Evolutionary conservation across 1,140 invertebrate species (phyloP).

Genomic region (Leptinotarsa texana): DNA sequence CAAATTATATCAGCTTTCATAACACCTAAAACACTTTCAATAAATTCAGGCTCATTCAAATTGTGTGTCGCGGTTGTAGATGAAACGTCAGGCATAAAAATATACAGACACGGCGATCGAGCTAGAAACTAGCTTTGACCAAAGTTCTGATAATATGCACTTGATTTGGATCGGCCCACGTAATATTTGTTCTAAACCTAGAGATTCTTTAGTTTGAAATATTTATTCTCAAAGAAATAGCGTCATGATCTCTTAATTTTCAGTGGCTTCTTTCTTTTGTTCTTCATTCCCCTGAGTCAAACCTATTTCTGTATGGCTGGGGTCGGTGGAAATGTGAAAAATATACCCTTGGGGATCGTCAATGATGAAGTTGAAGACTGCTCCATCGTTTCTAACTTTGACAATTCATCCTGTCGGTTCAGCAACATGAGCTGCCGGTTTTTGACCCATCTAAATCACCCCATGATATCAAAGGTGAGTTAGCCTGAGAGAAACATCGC

Average conservation of each 20-base stretch:
- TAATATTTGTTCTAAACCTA: too few relatives aligned
- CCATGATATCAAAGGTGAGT: slow-evolving; percentile 56
- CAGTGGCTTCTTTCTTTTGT: slow-evolving; percentile 77
- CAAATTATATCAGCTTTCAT: too few relatives aligned
- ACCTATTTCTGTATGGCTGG: slow-evolving; percentile 78
- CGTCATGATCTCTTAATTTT: slow-evolving; percentile 37
- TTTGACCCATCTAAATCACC: slow-evolving; percentile 58
- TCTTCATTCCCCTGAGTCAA: slow-evolving; percentile 81
- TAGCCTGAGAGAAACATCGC: too few relatives aligned
- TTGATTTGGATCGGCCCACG: too few relatives aligned
- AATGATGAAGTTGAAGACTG: slow-evolving; percentile 66
- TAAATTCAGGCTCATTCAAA: too few relatives aligned
- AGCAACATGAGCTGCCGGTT: slow-evolving; percentile 64
- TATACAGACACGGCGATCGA: too few relatives aligned
- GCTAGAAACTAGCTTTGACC: too few relatives aligned
- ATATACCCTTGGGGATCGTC: slow-evolving; percentile 73
- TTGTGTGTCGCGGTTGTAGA: too few relatives aligned
- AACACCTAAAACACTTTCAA: too few relatives aligned
- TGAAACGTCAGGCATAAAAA: too few relatives aligned
- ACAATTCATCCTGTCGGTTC: slow-evolving; percentile 57
- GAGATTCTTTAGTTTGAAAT: background rate
- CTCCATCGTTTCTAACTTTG: slow-evolving; percentile 40
- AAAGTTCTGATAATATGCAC: too few relatives aligned
- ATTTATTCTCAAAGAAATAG: background rate
- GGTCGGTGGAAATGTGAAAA: slow-evolving; percentile 76